Evolutionary conservation across 2,888 invertebrate genomes (phyloP), one percentile per base, ranked within the genome.

Genomic region (Agrilus mali): DNA sequence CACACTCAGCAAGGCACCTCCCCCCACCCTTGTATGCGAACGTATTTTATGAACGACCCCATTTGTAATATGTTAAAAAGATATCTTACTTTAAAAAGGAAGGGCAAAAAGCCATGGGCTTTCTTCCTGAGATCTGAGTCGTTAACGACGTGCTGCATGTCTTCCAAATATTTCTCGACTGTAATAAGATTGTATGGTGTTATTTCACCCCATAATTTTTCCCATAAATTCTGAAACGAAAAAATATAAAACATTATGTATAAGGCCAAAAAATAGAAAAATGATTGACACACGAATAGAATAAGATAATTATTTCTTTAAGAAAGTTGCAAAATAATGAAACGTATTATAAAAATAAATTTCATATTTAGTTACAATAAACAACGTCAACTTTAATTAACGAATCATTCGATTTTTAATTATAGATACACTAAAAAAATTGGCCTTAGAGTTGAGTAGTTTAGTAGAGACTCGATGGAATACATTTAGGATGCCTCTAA

Each of bases 91-190:
- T 82, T 84, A 60, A 88, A 88, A 52, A 89, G 66, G 61, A 80
- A 88, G 0, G 87, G 87, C 55, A 89, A 68, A 70, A 87, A 87
- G 53, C 77, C 70, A 53, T 86, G 82, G 6, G 81, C 82, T 60
- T 79, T 81, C 61, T 78, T 80, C 61, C 80, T 81, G 42, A 86
- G 69, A 36, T 78, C 69, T 57, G 78, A 77, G 58, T 88, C 86
- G 53, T 83, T 85, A 33, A 88, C 69, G 39, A 86, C 82, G 63
- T 86, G 86, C 50, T 83, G 80, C 80, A 89, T 84, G 61, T 86
- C 84, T 48, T 80, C 78, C 15, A 89, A 62, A 57, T 87, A 88
- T 63, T 84, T 83, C 61, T 88, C 86, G 36, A 86, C 81, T 0
- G 82, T 83, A 6, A 88, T 79, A 56, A 82, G 72, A 72, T 87